Conservation (phyloP, 2,888 invertebrate genomes). For the Noctua fimbriata region DNA sequence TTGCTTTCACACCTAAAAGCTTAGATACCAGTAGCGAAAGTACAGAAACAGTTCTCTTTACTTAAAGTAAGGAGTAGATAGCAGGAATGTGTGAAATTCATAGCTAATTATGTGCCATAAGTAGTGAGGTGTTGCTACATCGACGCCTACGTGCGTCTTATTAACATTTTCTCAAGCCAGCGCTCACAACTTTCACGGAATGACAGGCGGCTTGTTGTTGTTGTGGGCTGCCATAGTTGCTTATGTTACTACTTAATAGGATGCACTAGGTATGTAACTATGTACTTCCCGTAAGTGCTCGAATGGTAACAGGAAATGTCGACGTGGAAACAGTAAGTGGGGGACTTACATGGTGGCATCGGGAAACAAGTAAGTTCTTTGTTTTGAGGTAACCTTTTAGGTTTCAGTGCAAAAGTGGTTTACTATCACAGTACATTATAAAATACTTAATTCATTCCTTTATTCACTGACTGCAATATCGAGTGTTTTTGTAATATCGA, state of each 20-base stretch:
- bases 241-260: conserved; percentile 13
- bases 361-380: neutral
- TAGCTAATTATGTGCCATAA: conserved; percentile 47
- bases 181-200: conserved; percentile 53
- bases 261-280: neutral
- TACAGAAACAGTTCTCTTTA: conserved; percentile 2
- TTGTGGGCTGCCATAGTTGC: conserved; percentile 23
- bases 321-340: neutral
- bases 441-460: neutral
- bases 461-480: no score
- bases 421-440: neutral
- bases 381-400: neutral
- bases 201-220: conserved; percentile 41
- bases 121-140: conserved; percentile 45
- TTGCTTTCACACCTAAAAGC: conserved; percentile 6
- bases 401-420: neutral
- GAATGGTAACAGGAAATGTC: conserved; percentile 27
- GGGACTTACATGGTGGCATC: neutral
- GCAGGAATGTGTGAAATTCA: conserved; percentile 47
- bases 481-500: no score
- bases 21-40: conserved; percentile 2
- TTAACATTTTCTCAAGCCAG: conserved; percentile 56
- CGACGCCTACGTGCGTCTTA: conserved; percentile 46
- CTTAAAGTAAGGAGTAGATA: neutral
- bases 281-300: conserved; percentile 14